These are phyloP conservation scores for Hyaena hyaena DNA, from an alignment of 2,113 vertebrate genomes.

Conservation along the genomic window DNA sequence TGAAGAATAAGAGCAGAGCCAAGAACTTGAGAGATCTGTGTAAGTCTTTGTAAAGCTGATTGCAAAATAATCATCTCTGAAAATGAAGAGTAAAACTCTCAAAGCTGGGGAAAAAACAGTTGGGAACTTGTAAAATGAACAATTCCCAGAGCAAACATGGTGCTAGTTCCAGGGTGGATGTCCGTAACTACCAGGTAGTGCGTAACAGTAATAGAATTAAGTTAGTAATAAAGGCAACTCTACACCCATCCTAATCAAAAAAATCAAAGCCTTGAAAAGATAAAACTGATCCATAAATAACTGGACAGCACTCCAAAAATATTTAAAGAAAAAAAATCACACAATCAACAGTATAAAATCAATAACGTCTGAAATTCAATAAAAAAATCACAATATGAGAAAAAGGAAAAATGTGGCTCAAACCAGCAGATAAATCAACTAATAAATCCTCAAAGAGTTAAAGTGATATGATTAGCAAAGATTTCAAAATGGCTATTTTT, in stretches of 20 bases:
- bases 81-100: neutral
- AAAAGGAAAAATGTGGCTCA: neutral
- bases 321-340: slow-evolving; percentile 9
- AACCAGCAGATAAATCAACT: neutral
- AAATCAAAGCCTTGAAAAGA: slow-evolving; percentile 14
- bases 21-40: neutral
- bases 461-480: neutral
- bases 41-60: neutral
- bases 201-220: neutral
- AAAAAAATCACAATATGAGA: neutral
- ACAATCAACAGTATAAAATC: neutral
- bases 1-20: neutral
- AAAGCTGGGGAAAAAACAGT: neutral
- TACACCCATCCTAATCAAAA: neutral
- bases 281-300: neutral
- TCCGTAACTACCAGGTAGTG: neutral
- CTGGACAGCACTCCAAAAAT: neutral
- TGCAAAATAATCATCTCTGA: neutral
- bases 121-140: neutral
- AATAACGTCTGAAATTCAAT: neutral
- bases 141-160: neutral
- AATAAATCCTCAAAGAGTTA: neutral
- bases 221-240: neutral
- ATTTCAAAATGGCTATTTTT: neutral
- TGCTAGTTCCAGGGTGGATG: neutral